These are phyloP conservation scores for Tachina fera DNA, from an alignment of 2,888 invertebrate species.

Conservation along the genomic window DNA sequence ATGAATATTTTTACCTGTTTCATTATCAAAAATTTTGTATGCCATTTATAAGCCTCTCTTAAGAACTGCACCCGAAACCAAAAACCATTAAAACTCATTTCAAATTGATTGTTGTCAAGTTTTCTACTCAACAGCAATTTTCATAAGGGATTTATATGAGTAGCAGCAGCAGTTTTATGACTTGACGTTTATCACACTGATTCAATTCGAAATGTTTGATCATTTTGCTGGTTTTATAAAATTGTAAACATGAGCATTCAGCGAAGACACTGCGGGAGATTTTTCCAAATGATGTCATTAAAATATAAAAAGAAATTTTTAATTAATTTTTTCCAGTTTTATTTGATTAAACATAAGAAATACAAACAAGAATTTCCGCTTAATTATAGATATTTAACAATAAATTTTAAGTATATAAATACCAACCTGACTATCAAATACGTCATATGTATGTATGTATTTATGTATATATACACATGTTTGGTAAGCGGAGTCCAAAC, in stretches of 20 bases:
- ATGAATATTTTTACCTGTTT: no score
- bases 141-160: no score
- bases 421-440: slow-evolving; percentile 1
- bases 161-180: no score
- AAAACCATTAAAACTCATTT: no score
- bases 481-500: neutral
- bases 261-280: neutral
- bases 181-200: no score
- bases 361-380: slow-evolving; percentile 9
- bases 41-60: no score
- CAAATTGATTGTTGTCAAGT: no score
- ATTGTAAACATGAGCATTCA: neutral
- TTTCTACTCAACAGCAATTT: no score
- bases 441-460: no score
- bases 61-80: no score
- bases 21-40: no score
- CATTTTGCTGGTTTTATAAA: neutral
- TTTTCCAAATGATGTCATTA: slow-evolving; percentile 8
- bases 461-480: neutral
- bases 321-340: neutral
- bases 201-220: no score
- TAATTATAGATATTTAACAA: slow-evolving; percentile 20
- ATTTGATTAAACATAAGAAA: neutral
- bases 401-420: slow-evolving; percentile 15
- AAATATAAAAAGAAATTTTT: neutral